phyloP scores from a whole-genome alignment of 2,888 invertebrate genomes.

The Drosophila tripunctata region DNA sequence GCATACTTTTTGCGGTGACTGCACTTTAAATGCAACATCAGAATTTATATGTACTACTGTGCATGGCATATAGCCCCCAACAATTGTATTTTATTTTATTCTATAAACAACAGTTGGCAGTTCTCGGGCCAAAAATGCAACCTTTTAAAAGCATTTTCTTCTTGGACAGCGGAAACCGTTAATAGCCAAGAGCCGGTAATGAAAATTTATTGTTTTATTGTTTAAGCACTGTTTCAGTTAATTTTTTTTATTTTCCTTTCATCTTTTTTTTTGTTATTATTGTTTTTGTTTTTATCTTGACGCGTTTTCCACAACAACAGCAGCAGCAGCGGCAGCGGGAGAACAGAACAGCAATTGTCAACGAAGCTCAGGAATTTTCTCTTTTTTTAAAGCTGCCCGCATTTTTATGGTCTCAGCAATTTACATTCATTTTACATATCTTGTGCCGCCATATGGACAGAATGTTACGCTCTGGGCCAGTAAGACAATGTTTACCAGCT shows the following conservation, averaged over 20 bases:
- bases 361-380: constrained; percentile 21
- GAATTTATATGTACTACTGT: constrained; percentile 15
- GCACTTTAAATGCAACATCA: constrained; percentile 51
- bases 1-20: constrained; percentile 44
- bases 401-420: constrained; percentile 69
- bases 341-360: constrained; percentile 56
- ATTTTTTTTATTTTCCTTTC: constrained; percentile 1
- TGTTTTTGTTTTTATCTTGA: constrained; percentile 47
- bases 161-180: constrained; percentile 63
- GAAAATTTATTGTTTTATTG: constrained; percentile 80
- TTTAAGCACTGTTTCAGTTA: constrained; percentile 59
- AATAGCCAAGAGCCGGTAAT: constrained; percentile 76
- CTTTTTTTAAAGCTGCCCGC: constrained; percentile 50
- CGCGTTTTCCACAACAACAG: constrained; percentile 30
- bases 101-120: constrained; percentile 27
- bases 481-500: constrained; percentile 17
- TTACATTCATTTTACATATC: constrained; percentile 62
- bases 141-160: constrained; percentile 58
- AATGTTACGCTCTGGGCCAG: constrained; percentile 38
- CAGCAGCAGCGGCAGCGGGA: no score
- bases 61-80: constrained; percentile 10
- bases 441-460: constrained; percentile 28
- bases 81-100: constrained; percentile 54
- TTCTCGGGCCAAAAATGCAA: constrained; percentile 27
- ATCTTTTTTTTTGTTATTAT: neutral